Conservation (phyloP, 2,113 vertebrate species). For the Elgaria multicarinata region DNA sequence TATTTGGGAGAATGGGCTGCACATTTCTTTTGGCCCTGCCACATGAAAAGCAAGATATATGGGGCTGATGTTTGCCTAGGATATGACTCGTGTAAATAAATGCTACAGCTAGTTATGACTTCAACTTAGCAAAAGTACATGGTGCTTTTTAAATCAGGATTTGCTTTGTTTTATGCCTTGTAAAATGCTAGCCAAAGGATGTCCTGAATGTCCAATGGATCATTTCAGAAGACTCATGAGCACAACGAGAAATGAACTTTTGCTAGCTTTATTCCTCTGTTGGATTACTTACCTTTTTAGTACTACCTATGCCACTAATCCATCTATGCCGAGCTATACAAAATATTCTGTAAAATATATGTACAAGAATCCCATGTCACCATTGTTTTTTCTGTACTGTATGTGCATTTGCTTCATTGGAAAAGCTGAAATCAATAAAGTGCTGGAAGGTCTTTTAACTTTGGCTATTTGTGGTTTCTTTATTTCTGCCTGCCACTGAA, state of each 20-base stretch:
- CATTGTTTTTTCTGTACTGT: constrained; percentile 68
- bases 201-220: constrained; percentile 37
- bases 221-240: constrained; percentile 72
- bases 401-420: constrained; percentile 74
- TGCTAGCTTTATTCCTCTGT: constrained; percentile 58
- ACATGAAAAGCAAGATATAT: constrained; percentile 28
- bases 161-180: constrained; percentile 56
- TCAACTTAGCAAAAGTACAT: constrained; percentile 45
- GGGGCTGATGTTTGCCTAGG: constrained; percentile 11
- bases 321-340: constrained; percentile 45
- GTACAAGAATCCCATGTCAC: constrained; percentile 55
- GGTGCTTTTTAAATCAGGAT: constrained; percentile 37
- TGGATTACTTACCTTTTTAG: constrained; percentile 38
- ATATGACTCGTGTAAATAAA: constrained; percentile 64
- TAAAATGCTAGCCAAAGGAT: constrained; percentile 46
- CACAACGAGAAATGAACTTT: constrained; percentile 46
- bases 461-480: constrained; percentile 22
- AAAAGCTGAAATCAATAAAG: constrained; percentile 75
- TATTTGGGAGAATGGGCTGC: constrained; percentile 16
- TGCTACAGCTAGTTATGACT: constrained; percentile 40
- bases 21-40: constrained; percentile 2
- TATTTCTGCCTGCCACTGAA: background rate
- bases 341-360: constrained; percentile 71
- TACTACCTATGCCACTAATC: constrained; percentile 39
- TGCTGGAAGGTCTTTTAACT: constrained; percentile 61